These are phyloP conservation scores for Melanotaenia maccullochi DNA, from an alignment of 2,797 vertebrate genomes.

Conservation along the genomic window DNA sequence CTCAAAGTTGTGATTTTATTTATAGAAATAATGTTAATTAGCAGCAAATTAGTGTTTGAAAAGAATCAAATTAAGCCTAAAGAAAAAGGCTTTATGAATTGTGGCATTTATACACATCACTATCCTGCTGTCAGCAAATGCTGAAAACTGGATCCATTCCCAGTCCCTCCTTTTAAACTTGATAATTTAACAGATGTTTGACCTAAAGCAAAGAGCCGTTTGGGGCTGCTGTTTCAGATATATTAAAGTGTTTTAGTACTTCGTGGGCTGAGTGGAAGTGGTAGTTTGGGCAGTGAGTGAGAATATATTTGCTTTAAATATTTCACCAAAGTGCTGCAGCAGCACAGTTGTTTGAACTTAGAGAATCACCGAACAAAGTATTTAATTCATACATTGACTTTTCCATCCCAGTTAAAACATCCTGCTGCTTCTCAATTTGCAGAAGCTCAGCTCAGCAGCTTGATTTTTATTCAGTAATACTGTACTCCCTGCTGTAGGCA, in stretches of 20 bases:
- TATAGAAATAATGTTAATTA: conserved; percentile 2
- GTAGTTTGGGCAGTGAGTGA: conserved; percentile 16
- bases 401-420: conserved; percentile 15
- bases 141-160: conserved; percentile 12
- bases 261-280: conserved; percentile 12
- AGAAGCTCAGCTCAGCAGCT: conserved; percentile 3
- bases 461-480: conserved; percentile 1
- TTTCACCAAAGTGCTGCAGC: conserved; percentile 41
- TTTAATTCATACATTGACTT: conserved; percentile 57
- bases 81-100: not conserved
- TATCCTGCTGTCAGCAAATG: not conserved
- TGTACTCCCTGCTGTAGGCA: not conserved
- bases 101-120: not conserved
- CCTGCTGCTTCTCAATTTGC: conserved; percentile 18
- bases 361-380: conserved; percentile 49
- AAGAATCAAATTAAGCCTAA: not conserved
- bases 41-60: conserved; percentile 19
- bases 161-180: not conserved
- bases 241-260: conserved; percentile 21
- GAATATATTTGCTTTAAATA: conserved; percentile 46
- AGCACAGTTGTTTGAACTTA: conserved; percentile 42
- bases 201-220: conserved; percentile 1
- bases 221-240: conserved; percentile 6
- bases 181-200: conserved; percentile 18
- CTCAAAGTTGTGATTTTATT: conserved; percentile 18